These are phyloP conservation scores for Cinclus cinclus DNA, from an alignment of 2,113 vertebrate species.

Conservation along the genomic window DNA sequence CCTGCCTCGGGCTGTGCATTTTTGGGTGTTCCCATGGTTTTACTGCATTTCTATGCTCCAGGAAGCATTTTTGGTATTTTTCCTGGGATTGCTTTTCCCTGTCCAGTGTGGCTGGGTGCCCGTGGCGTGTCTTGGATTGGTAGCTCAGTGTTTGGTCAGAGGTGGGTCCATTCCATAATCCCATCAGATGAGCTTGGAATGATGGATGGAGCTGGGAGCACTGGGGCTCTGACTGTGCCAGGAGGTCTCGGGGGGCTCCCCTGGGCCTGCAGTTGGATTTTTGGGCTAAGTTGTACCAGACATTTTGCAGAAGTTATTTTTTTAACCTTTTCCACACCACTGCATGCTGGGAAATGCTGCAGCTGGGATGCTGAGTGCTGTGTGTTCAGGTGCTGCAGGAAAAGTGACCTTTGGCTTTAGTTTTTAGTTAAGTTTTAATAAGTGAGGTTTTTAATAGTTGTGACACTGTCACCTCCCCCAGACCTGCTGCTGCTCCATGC, in stretches of 20 bases:
- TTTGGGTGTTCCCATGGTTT: not conserved
- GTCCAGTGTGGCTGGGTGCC: not conserved
- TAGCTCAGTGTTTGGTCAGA: not conserved
- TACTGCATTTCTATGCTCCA: not conserved
- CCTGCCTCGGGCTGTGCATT: not conserved
- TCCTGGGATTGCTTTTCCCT: not conserved
- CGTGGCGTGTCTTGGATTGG: accelerated
- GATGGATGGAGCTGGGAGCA: not conserved
- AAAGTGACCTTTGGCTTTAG: not conserved
- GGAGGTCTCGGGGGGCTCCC: not conserved
- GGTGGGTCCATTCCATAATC: not conserved
- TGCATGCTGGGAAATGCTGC: accelerated
- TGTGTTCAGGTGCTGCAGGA: not conserved
- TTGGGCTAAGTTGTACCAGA: not conserved
- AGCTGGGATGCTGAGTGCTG: not conserved
- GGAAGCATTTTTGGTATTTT: not conserved
- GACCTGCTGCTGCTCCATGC: not conserved
- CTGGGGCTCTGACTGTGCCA: not conserved
- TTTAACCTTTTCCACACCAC: not conserved
- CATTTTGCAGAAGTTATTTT: not conserved
- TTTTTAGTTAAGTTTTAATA: not conserved
- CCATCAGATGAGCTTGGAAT: not conserved
- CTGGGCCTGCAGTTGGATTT: not conserved
- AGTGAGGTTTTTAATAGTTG: not conserved
- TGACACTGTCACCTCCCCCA: not conserved